Percentiles rank a stretch among this genome's conserved stretches.
phyloP scores from a whole-genome alignment of 2,888 invertebrate genomes.

The Leptinotarsa juncta region DNA sequence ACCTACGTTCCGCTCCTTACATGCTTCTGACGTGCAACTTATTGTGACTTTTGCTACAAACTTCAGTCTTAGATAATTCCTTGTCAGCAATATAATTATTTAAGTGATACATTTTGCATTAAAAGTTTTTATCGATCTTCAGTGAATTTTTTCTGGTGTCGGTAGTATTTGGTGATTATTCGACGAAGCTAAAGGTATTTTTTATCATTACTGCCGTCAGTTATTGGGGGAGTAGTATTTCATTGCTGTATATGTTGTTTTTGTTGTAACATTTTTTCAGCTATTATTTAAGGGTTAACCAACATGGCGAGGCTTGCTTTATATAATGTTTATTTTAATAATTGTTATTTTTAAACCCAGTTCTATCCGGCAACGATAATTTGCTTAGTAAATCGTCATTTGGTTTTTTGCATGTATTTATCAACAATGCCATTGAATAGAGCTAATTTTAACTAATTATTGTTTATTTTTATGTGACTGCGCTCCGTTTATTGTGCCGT shows the following conservation, averaged over 20 bases:
- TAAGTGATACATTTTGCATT: conserved; percentile 67
- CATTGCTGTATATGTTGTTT: conserved; percentile 58
- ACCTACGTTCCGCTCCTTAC: conserved; percentile 59
- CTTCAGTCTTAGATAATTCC: conserved; percentile 60
- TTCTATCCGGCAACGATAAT: conserved; percentile 31
- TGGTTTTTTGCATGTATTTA: conserved; percentile 36
- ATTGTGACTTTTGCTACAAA: conserved; percentile 56
- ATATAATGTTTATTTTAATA: conserved; percentile 54
- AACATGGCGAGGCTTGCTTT: conserved; percentile 65
- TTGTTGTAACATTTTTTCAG: conserved; percentile 61
- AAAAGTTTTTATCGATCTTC: conserved; percentile 67
- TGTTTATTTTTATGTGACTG: conserved; percentile 42
- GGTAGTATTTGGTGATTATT: conserved; percentile 51
- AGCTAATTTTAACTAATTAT: conserved; percentile 45
- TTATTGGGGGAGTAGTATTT: conserved; percentile 34
- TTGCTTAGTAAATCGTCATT: conserved; percentile 29
- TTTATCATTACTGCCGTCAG: conserved; percentile 36
- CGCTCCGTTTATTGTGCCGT: conserved; percentile 34
- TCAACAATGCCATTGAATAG: conserved; percentile 31
- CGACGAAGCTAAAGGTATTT: conserved; percentile 53
- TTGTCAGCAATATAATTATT: conserved; percentile 66
- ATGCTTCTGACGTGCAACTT: conserved; percentile 58
- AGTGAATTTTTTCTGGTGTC: conserved; percentile 60
- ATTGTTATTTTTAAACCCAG: conserved; percentile 46
- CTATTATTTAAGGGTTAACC: conserved; percentile 64